Evolutionary conservation across 1,140 invertebrate species (phyloP).

Genomic region (Lepidotrigona ventralis): DNA sequence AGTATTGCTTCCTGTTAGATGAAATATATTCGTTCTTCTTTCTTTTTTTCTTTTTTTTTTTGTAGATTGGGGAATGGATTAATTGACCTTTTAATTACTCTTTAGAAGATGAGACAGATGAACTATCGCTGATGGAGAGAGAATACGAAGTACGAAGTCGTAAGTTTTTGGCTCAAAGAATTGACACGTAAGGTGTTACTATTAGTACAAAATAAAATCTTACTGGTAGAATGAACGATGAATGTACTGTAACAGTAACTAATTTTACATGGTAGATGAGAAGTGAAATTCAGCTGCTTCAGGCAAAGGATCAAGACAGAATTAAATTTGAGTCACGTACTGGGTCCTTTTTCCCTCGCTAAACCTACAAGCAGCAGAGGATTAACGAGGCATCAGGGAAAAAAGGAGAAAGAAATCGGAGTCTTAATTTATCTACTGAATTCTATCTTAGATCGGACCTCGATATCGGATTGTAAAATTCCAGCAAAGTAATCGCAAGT

Average conservation of each 20-base stretch:
- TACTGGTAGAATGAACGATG: neutral
- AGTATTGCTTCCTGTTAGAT: neutral
- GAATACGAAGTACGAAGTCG: neutral
- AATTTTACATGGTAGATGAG: constrained; percentile 4
- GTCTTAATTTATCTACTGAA: constrained; percentile 21
- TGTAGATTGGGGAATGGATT: neutral
- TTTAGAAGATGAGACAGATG: no score
- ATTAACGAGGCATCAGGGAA: constrained; percentile 71
- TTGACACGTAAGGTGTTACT: no score
- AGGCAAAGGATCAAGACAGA: constrained; percentile 56
- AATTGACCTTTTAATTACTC: no score
- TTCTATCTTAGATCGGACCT: neutral
- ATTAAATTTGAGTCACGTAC: constrained; percentile 79
- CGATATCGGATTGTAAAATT: no score
- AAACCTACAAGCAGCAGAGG: constrained; percentile 33
- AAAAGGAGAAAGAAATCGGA: constrained; percentile 66
- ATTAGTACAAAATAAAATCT: neutral
- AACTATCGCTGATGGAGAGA: neutral
- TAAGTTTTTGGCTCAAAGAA: neutral
- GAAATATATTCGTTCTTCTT: neutral
- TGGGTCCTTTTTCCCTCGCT: constrained; percentile 62
- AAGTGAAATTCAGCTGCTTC: constrained; percentile 66
- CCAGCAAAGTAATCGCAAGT: neutral
- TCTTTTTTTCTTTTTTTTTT: no score
- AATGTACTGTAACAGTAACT: neutral